These are phyloP conservation scores for Trissolcus basalis DNA, from an alignment of 1,140 invertebrate species.

Conservation along the genomic window DNA sequence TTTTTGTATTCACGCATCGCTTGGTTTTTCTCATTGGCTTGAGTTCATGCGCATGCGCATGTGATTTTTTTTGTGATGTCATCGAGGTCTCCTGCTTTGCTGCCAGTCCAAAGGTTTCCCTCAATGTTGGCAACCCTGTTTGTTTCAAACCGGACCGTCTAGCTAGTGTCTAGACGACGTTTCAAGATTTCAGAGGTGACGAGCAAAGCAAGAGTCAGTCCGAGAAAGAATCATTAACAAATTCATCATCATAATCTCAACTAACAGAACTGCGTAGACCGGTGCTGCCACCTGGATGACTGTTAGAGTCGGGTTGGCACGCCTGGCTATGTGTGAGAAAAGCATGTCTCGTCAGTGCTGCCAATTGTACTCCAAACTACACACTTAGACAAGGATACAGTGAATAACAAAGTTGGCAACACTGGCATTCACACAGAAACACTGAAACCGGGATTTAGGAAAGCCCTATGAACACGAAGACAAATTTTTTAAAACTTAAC, in stretches of 20 bases:
- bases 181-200: too few species aligned
- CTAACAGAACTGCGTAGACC: constrained; percentile 6
- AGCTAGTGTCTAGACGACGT: too few species aligned
- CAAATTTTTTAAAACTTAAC: too few species aligned
- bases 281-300: constrained; percentile 2
- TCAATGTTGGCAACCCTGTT: too few species aligned
- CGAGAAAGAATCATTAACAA: background rate
- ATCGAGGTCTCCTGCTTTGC: constrained; percentile 12
- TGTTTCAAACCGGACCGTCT: too few species aligned
- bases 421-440: constrained; percentile 10
- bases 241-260: constrained; percentile 1
- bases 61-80: constrained; percentile 3
- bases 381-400: too few species aligned
- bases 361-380: constrained; percentile 1
- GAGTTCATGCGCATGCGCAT: constrained; percentile 53
- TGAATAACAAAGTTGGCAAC: constrained; percentile 1
- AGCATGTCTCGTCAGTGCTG: constrained; percentile 25
- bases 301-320: background rate
- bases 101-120: background rate
- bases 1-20: constrained; percentile 35
- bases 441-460: background rate
- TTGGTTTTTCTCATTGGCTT: constrained; percentile 49
- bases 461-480: too few species aligned
- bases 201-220: constrained; percentile 23
- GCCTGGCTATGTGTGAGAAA: background rate